Percentiles rank a stretch among this genome's conserved stretches.
Conservation (phyloP, 2,113 vertebrate genomes). For the Polypterus bichir region DNA sequence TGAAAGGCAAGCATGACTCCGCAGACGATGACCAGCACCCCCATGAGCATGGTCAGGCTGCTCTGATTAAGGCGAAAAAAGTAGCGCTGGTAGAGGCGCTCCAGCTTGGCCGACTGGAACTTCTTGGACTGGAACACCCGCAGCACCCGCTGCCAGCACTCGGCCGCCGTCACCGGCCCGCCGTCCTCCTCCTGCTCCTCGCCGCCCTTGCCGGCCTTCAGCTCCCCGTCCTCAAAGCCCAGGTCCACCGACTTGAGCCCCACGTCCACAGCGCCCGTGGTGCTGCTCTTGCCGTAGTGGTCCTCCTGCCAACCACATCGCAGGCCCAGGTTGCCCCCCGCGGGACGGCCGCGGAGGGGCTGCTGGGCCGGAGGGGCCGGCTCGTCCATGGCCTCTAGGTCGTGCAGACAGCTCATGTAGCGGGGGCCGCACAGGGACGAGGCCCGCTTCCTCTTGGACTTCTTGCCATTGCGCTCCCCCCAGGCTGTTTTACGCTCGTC, state of each 20-base stretch:
- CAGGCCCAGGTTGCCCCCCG: constrained; percentile 43
- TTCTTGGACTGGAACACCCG: constrained; percentile 89
- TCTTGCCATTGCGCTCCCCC: constrained; percentile 90
- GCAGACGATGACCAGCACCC: constrained; percentile 75
- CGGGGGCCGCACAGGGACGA: constrained; percentile 68
- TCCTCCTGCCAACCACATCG: constrained; percentile 89
- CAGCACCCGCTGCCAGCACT: constrained; percentile 67
- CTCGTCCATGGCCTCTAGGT: constrained; percentile 65
- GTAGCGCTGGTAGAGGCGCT: constrained; percentile 92
- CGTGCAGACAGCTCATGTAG: constrained; percentile 91
- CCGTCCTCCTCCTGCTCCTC: constrained; percentile 18
- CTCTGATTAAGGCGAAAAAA: constrained; percentile 97
- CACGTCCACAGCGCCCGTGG: constrained; percentile 42
- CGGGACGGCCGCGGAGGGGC: constrained; percentile 34
- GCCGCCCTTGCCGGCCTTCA: constrained; percentile 22
- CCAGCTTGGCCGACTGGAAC: constrained; percentile 87
- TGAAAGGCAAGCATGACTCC: constrained; percentile 85
- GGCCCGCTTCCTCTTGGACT: constrained; percentile 63
- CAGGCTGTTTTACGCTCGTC: constrained; percentile 88
- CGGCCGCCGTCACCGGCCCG: constrained; percentile 32
- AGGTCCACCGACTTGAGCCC: constrained; percentile 70
- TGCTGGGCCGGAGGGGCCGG: constrained; percentile 20
- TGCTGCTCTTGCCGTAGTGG: constrained; percentile 42
- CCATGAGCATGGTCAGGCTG: constrained; percentile 91
- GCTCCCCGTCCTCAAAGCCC: constrained; percentile 69